These are phyloP conservation scores for Nansenia antarctica DNA, from an alignment of 2,113 vertebrate genomes.

Conservation along the genomic window DNA sequence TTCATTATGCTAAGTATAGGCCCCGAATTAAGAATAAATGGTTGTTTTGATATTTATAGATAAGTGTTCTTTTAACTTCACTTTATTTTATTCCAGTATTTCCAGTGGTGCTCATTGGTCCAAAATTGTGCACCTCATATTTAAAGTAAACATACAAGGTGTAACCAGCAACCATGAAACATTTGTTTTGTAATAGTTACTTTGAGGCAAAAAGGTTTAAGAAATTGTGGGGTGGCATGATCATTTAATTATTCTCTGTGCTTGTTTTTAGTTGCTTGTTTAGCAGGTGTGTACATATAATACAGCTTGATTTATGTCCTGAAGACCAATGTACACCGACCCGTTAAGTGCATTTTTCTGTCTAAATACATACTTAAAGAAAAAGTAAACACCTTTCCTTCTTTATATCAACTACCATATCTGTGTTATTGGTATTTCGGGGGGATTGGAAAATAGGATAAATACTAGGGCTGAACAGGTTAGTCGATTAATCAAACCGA, in stretches of 20 bases:
- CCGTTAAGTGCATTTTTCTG: constrained; percentile 53
- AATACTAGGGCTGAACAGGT: no score
- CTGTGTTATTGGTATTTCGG: not conserved
- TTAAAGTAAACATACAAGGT: constrained; percentile 12
- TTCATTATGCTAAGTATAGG: not conserved
- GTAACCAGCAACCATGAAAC: not conserved
- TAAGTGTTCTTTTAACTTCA: not conserved
- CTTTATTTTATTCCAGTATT: constrained; percentile 6
- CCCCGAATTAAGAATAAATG: constrained; percentile 31
- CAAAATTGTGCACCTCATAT: constrained; percentile 20
- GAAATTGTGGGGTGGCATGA: constrained; percentile 38
- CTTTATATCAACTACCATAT: not conserved
- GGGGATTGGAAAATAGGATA: no score
- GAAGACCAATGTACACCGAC: constrained; percentile 27
- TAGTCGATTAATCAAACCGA: no score
- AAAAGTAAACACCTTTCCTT: constrained; percentile 58
- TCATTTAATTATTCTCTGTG: constrained; percentile 22
- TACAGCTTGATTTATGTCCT: constrained; percentile 25
- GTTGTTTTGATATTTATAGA: constrained; percentile 1
- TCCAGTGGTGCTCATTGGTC: constrained; percentile 35
- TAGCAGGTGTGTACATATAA: constrained; percentile 27
- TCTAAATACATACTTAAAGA: constrained; percentile 28
- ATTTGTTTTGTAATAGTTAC: constrained; percentile 10
- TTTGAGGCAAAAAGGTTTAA: constrained; percentile 39
- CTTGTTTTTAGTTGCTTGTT: constrained; percentile 43